Evolutionary conservation across 2,888 invertebrate genomes (phyloP), one percentile per base, ranked within the genome.

Genomic region (Clistopyga incitator): DNA sequence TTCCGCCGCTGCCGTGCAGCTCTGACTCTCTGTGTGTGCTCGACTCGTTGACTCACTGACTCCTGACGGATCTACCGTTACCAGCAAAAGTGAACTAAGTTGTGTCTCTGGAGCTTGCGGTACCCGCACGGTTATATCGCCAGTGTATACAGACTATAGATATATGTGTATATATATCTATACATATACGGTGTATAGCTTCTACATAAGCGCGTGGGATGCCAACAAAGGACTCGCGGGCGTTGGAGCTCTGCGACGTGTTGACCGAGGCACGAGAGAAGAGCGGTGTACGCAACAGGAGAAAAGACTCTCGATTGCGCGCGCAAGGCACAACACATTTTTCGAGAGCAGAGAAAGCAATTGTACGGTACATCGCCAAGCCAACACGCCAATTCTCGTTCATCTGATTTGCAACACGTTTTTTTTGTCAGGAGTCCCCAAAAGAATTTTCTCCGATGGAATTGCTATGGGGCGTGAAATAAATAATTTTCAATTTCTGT

Each of bases 91-190:
- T 91, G 91, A 91, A 91, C 90, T 90, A 89, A 91, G 91, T 89
- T 87, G 91, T 91, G 91, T 91, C 91, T 91, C 91, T 91, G 91
- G 91, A 90, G 89, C 91, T 91, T 91, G 91, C 91, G 91, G 91
- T 91, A 91, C 89, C 88, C 84, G 74, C 75, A 84, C 67, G 45
- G 76, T 78, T 54, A 61, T 74, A 59, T 71, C 80, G 56, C 78
- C 74, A 78, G 64, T 45, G 56, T 50, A 74, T 75, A 47, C 47
- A 54, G 29, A 23, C 54, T 34, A 18, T 47, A 65, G 23, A 38
- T 42, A 20, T 70, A 50, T 13, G 52, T 34, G 54, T 67, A 45
- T 78, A 52, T 50, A 29, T n/a, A 29, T n/a, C n/a, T n/a, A 34
- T 68, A 52, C 13, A 68, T 29, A 61, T 18, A 8, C n/a, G 56